Conservation (phyloP, 2,888 invertebrate species). For the Chorisops tibialis region DNA sequence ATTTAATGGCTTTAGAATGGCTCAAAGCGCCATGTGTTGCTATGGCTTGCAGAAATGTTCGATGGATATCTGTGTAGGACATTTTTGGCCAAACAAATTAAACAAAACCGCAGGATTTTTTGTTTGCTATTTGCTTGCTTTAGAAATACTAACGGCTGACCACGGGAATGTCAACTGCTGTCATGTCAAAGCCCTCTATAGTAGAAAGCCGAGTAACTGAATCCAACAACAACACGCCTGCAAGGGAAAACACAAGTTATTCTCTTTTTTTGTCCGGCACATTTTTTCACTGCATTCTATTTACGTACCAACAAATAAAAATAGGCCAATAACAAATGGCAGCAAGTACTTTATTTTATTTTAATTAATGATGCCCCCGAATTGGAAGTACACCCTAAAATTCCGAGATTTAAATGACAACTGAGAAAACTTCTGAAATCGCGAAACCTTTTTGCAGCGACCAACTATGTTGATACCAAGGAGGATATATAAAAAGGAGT, state of each 20-base stretch:
- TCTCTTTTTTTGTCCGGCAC: neutral
- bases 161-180: no score
- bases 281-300: neutral
- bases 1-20: constrained; percentile 25
- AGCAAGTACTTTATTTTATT: constrained; percentile 52
- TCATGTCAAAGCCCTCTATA: no score
- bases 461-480: no score
- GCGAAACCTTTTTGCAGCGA: neutral
- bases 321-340: constrained; percentile 49
- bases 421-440: constrained; percentile 1
- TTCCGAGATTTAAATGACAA: constrained; percentile 17
- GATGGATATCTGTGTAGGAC: constrained; percentile 31
- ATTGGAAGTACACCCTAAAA: neutral
- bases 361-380: constrained; percentile 2
- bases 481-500: no score
- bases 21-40: constrained; percentile 36
- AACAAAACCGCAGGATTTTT: no score
- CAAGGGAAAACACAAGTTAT: constrained; percentile 4
- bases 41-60: constrained; percentile 38
- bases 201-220: no score
- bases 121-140: no score
- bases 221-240: constrained; percentile 41
- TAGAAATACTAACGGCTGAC: no score
- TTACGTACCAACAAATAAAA: constrained; percentile 52
- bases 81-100: no score